Evolutionary conservation across 1,140 invertebrate genomes (phyloP), one percentile per base, ranked within the genome.

Genomic region (Melipona quadrifasciata): DNA sequence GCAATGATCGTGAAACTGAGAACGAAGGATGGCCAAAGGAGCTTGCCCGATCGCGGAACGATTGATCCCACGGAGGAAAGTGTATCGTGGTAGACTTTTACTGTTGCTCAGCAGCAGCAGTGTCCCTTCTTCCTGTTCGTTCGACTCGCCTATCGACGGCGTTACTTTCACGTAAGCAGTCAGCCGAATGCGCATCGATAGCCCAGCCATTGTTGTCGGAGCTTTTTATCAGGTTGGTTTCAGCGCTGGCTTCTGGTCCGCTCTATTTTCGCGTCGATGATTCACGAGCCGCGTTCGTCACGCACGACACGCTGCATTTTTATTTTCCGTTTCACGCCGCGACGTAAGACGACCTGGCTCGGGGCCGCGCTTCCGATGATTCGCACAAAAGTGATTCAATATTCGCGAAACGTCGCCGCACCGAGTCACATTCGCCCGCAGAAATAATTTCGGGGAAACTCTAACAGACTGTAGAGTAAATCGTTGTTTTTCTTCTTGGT

Each of bases 231-330:
- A 64, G 17, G 34, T 64, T 65, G 73, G 61, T 65, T 61, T 61
- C 77, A 55, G 17, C n/a, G 58, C 57, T 75, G 75, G 58, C 64
- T 72, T 71, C 58, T 65, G 83, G 31, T 55, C 39, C n/a, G 67
- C 55, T 85, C 74, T 89, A 89, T 89, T 89, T 86, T 85, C 80
- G 64, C 21, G n/a, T 58, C 67, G 80, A 80, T 89, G 88, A 89
- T 86, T 89, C 88, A 89, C 80, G 64, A 10, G 2, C 31, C 78
- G 74, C 68, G 74, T 88, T 88, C 87, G 87, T 88, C 85, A 78
- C 79, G 47, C 74, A 61, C 76, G 84, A 80, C 67, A 80, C 65
- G 53, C 24, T 65, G 58, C 58, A 31, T 68, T 76, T 82, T 85
- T 85, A 74, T 86, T 82, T 47, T 55, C 39, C 58, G 34, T 67